Evolutionary conservation across 2,888 invertebrate genomes (phyloP).

Genomic region (Pristionchus entomophagus): DNA sequence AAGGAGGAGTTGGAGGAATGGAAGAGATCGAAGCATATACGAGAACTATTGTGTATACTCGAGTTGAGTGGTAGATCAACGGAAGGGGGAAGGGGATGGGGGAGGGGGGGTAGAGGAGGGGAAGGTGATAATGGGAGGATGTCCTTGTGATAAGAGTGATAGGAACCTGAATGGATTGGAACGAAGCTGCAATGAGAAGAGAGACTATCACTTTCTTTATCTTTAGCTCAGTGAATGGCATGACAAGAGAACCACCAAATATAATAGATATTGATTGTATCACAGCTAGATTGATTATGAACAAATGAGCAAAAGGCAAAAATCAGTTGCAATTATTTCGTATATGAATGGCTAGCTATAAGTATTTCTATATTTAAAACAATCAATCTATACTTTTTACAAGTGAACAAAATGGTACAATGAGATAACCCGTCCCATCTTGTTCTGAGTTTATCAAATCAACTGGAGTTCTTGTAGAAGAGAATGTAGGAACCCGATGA

Average conservation of each 20-base stretch:
- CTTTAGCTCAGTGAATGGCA: constrained; percentile 33
- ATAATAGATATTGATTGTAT: not conserved
- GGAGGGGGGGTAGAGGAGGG: not conserved
- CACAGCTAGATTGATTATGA: not conserved
- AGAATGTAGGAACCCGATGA: constrained; percentile 6
- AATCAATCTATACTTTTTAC: not conserved
- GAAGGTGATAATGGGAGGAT: constrained; percentile 8
- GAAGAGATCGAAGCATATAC: constrained; percentile 29
- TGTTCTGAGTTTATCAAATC: not conserved
- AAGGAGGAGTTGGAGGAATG: not conserved
- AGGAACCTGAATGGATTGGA: constrained; percentile 35
- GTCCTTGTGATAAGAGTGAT: not conserved
- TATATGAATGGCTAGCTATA: not conserved
- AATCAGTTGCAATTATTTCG: not conserved
- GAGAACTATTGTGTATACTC: constrained; percentile 44
- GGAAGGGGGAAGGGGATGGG: not conserved
- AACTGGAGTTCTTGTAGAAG: not conserved
- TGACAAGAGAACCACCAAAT: constrained; percentile 1
- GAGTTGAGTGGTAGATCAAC: constrained; percentile 4
- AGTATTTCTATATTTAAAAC: not conserved
- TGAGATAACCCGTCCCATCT: not conserved
- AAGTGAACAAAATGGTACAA: not conserved
- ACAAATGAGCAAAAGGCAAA: not conserved
- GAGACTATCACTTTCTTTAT: constrained; percentile 36
- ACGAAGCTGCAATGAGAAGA: constrained; percentile 9